These are phyloP conservation scores for Archegozetes longisetosus DNA, from an alignment of 1,140 invertebrate genomes.

Conservation along the genomic window DNA sequence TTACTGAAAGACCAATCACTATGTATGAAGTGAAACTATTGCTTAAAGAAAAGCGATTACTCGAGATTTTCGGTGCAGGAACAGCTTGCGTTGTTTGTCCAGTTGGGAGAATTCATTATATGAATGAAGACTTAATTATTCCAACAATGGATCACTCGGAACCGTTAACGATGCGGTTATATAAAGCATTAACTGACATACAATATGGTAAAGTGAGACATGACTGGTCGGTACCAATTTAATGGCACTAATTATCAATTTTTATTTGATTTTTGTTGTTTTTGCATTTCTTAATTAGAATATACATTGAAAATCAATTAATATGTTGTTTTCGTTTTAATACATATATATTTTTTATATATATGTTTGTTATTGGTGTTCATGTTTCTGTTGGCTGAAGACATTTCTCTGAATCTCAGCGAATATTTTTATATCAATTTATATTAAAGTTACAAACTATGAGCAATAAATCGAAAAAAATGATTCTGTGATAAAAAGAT, in stretches of 20 bases:
- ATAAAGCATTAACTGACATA: slow-evolving; percentile 18
- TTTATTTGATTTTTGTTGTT: too few species aligned
- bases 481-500: too few species aligned
- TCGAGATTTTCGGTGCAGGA: slow-evolving; percentile 86
- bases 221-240: slow-evolving; percentile 7
- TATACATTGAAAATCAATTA: background rate
- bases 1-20: slow-evolving; percentile 63
- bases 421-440: too few species aligned
- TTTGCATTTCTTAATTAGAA: too few species aligned
- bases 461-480: too few species aligned
- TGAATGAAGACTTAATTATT: slow-evolving; percentile 33
- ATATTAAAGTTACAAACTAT: too few species aligned
- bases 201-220: slow-evolving; percentile 19
- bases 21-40: slow-evolving; percentile 66
- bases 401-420: too few species aligned
- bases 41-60: slow-evolving; percentile 54
- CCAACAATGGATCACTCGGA: slow-evolving; percentile 15
- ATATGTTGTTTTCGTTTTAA: background rate
- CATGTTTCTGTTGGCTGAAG: too few species aligned
- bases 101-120: slow-evolving; percentile 57
- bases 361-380: too few species aligned
- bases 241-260: too few species aligned
- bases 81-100: slow-evolving; percentile 86
- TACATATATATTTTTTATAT: background rate
- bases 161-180: slow-evolving; percentile 7